Conservation (phyloP, 2,113 vertebrate species). For the Phylloscopus whistleri region DNA sequence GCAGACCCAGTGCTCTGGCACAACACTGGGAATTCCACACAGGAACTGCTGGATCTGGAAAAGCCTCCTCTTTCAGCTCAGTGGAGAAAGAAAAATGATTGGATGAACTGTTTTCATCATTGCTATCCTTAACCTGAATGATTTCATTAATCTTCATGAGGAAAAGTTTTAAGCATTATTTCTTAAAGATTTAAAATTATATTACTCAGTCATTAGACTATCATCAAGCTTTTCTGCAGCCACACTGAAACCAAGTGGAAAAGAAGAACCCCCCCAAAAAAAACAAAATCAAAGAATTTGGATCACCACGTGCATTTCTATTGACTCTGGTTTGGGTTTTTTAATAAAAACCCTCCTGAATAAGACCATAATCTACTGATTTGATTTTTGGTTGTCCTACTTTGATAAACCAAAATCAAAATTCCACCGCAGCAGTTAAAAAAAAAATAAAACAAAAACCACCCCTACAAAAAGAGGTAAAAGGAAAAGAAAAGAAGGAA, state of each 20-base stretch:
- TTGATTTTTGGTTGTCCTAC: background rate
- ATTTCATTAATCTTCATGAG: background rate
- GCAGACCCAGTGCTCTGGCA: background rate
- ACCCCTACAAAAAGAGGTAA: background rate
- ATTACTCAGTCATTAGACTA: background rate
- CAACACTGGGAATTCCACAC: rapidly evolving
- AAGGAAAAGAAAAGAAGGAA: background rate
- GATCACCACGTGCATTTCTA: background rate
- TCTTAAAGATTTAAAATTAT: background rate
- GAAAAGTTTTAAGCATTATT: background rate
- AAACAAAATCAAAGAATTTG: background rate
- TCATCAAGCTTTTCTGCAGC: background rate
- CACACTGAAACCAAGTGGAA: background rate
- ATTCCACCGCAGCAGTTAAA: background rate
- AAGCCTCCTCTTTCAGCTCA: background rate
- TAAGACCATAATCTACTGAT: background rate
- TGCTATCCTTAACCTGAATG: background rate
- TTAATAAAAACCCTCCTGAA: background rate
- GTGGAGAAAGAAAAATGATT: background rate
- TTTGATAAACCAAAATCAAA: background rate
- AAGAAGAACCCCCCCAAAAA: rapidly evolving
- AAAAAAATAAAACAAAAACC: background rate
- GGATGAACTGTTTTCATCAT: background rate
- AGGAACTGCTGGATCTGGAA: background rate
- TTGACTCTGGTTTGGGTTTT: background rate